These are phyloP conservation scores for Hemicentrotus pulcherrimus DNA, from an alignment of 35 echinoderm and acorn worm genomes.

Conservation along the genomic window DNA sequence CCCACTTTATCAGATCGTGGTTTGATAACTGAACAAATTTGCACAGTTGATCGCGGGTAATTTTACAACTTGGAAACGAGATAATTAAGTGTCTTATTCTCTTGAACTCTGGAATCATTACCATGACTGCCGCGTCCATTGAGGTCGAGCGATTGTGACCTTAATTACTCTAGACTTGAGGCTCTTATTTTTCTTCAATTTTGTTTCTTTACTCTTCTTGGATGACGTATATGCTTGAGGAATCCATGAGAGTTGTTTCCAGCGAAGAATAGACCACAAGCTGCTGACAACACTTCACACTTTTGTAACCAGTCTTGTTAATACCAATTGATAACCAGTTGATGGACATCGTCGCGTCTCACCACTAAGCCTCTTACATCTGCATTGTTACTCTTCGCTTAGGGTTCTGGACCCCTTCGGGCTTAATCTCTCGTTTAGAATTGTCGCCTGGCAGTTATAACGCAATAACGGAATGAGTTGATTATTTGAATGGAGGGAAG, in stretches of 20 bases:
- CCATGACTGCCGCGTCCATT: neutral
- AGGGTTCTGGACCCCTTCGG: neutral
- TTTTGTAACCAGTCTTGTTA: neutral
- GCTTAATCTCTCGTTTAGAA: neutral
- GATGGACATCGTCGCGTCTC: neutral
- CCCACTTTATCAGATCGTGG: neutral
- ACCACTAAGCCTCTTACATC: neutral
- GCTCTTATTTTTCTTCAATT: neutral
- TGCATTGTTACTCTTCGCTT: neutral
- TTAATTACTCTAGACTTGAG: neutral
- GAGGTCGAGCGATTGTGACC: neutral
- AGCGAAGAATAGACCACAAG: neutral
- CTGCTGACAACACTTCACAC: conserved; percentile 14
- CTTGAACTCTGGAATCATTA: conserved; percentile 6
- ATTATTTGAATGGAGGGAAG: neutral
- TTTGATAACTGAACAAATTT: neutral
- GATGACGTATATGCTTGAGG: neutral
- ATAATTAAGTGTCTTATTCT: neutral
- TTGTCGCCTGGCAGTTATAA: neutral
- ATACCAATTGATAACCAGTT: neutral
- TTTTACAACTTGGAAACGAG: neutral
- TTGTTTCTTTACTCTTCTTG: neutral
- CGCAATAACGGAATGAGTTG: neutral
- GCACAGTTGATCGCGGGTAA: neutral
- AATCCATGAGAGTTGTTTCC: neutral